Evolutionary conservation across 2,797 vertebrate genomes (phyloP), one percentile per base, ranked within the genome.

Genomic region (Toxotes lorentzi): DNA sequence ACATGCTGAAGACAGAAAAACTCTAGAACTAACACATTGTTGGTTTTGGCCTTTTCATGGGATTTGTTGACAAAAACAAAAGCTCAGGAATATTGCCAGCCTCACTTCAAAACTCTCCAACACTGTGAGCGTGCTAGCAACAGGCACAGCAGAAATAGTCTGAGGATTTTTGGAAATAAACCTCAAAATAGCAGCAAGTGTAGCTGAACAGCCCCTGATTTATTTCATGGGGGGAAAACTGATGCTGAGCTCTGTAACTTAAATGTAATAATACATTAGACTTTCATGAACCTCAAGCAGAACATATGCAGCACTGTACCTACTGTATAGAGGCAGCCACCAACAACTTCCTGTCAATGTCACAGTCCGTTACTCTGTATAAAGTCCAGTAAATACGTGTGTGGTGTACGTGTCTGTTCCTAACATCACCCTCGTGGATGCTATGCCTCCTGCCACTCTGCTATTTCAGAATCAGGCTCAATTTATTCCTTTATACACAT

Each of bases 401-500:
- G 50, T 65, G 61, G 19, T 5, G 1, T 32, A 1, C 2, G 32
- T 53, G 67, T 53, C 23, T 21, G 24, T 57, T 76, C 47, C 56
- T 24, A 24, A 16, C 43, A 48, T 75, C 51, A 8, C 11, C 27
- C 48, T 27, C 5, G 10, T 50, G 40, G 64, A 64, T 34, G 27
- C 38, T 51, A 21, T 2, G 48, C 43, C 34, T 32, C 1, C 2
- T 57, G 53, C 47, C 34, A 4, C 19, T 50, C 23, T 65, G 38
- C 64, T 11, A 54, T 61, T 53, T 57, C 38, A 54, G 24, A 76
- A 51, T 63, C 30, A 70, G 30, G 13, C 34, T 72, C 32, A 3
- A 76, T 67, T 74, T 17, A 70, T 80, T 51, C 1, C 27, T 57
- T 23, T 34, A 60, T 62, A 85, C 19, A 67, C 12, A 71, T 69